A percentile compares a stretch with the other conserved stretches of the same genome.
phyloP scores from a whole-genome alignment of 2,888 invertebrate species.

The Busseola fusca region DNA sequence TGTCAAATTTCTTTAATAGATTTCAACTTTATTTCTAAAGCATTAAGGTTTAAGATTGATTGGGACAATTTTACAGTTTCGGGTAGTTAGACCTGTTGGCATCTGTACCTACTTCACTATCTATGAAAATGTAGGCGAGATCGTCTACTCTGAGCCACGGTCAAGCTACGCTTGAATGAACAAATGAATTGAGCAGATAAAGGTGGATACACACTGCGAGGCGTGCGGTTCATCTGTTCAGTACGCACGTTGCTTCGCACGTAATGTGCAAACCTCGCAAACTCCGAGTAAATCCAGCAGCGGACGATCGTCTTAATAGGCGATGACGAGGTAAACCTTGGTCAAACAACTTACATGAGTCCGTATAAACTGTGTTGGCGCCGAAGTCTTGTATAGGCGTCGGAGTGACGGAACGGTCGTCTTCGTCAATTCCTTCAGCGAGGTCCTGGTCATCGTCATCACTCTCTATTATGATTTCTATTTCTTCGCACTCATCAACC shows the following conservation, averaged over 20 bases:
- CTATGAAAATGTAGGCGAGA: not conserved
- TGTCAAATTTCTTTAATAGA: too few relatives aligned
- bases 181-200: not conserved
- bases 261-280: not conserved
- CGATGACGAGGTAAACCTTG: not conserved
- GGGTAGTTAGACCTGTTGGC: too few relatives aligned
- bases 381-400: slow-evolving; percentile 85
- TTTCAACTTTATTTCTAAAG: too few relatives aligned
- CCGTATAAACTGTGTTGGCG: slow-evolving; percentile 80
- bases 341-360: slow-evolving; percentile 71
- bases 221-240: too few relatives aligned
- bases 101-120: not conserved
- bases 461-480: slow-evolving; percentile 74
- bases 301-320: not conserved
- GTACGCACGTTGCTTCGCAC: not conserved
- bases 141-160: not conserved
- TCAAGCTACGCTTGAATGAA: not conserved
- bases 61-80: too few relatives aligned
- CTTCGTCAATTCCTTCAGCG: slow-evolving; percentile 65
- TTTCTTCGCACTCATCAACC: slow-evolving; percentile 86
- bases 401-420: slow-evolving; percentile 80
- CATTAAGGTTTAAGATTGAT: too few relatives aligned
- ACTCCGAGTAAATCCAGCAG: not conserved
- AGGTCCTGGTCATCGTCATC: slow-evolving; percentile 78
- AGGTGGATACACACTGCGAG: not conserved